Percentiles rank a stretch among this genome's conserved stretches.
These are phyloP conservation scores for Blera fallax DNA, from an alignment of 2,888 invertebrate species.

Conservation along the genomic window DNA sequence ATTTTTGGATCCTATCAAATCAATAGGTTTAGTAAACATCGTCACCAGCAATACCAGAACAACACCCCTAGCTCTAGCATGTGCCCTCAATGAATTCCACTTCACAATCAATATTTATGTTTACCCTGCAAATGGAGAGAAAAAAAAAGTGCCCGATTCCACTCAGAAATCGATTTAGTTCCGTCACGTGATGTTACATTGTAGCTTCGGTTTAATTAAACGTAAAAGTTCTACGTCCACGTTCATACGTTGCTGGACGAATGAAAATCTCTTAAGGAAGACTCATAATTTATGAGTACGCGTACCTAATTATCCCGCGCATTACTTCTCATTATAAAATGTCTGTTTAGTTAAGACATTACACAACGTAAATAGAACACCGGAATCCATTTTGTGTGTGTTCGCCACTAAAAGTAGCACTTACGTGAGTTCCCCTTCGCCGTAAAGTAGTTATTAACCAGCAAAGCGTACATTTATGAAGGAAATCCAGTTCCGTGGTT, in stretches of 20 bases:
- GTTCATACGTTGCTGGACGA: background rate
- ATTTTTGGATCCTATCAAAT: constrained; percentile 41
- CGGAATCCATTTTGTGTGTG: constrained; percentile 48
- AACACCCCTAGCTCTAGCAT: background rate
- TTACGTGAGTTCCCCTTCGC: background rate
- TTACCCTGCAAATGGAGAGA: constrained; percentile 31
- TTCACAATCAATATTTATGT: constrained; percentile 66
- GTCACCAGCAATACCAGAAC: constrained; percentile 42
- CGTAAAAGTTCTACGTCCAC: constrained; percentile 12
- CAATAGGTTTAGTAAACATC: constrained; percentile 64
- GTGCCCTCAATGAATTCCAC: constrained; percentile 34
- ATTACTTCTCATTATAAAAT: constrained; percentile 62
- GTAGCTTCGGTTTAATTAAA: constrained; percentile 40
- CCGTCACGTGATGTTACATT: constrained; percentile 42
- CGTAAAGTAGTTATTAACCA: constrained; percentile 49
- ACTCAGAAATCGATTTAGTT: constrained; percentile 58
- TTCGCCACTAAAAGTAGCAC: constrained; percentile 32
- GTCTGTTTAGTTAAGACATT: constrained; percentile 61
- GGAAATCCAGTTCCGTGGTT: constrained; percentile 43
- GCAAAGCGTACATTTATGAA: constrained; percentile 47
- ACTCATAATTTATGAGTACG: constrained; percentile 39
- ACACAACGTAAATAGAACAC: constrained; percentile 57
- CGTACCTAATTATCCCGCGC: constrained; percentile 24
- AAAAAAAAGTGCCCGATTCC: constrained; percentile 18
- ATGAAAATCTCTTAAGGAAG: background rate